Percentiles rank a stretch among this genome's conserved stretches.
phyloP scores from a whole-genome alignment of 2,888 invertebrate species.

The Mylabris sibirica region DNA sequence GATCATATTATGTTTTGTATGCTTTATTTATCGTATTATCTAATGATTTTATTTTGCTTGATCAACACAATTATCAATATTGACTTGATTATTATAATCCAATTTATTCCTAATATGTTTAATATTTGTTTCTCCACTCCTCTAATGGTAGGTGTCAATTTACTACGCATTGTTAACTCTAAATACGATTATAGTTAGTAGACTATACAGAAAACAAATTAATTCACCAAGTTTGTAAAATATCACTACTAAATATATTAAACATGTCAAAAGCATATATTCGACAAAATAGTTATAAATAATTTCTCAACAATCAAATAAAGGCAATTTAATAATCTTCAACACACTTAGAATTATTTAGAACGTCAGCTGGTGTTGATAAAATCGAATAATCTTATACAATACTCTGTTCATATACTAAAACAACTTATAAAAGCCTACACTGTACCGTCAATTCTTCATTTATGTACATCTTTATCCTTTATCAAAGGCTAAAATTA shows the following conservation, averaged over 20 bases:
- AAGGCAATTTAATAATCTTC: constrained; percentile 37
- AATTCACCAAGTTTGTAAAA: constrained; percentile 33
- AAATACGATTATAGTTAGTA: constrained; percentile 21
- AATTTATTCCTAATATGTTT: constrained; percentile 18
- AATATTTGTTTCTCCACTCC: constrained; percentile 18
- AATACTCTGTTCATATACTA: not conserved
- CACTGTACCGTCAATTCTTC: not conserved
- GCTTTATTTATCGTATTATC: not conserved
- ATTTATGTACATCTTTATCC: no score
- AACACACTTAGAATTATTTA: constrained; percentile 15
- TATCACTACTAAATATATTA: constrained; percentile 40
- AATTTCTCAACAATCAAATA: constrained; percentile 40
- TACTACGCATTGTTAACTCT: constrained; percentile 25
- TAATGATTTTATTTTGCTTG: not conserved
- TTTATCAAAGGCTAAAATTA: no score
- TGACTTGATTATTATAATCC: constrained; percentile 20
- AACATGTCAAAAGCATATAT: constrained; percentile 44
- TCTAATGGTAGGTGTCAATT: constrained; percentile 19
- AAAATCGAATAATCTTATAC: not conserved
- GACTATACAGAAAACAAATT: constrained; percentile 27
- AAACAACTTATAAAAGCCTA: not conserved
- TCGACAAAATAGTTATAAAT: constrained; percentile 39
- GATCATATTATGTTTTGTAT: not conserved
- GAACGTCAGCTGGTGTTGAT: not conserved
- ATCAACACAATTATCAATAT: constrained; percentile 16